Percentiles rank a stretch among this genome's conserved stretches.
phyloP scores from a whole-genome alignment of 2,888 invertebrate species.

The Meghimatium bilineatum region DNA sequence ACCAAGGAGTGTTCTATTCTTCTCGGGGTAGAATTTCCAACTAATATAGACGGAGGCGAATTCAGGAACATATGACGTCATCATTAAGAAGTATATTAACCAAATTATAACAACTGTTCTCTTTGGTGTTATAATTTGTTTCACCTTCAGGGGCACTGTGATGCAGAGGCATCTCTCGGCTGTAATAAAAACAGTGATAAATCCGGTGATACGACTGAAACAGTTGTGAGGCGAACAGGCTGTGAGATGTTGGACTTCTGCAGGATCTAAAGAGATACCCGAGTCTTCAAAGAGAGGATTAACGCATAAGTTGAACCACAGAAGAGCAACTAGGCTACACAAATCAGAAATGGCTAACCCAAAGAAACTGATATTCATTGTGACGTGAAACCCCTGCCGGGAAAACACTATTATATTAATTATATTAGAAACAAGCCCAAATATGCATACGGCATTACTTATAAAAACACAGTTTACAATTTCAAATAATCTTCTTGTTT shows the following conservation, averaged over 20 bases:
- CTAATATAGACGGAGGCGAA: constrained; percentile 15
- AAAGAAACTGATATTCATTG: constrained; percentile 33
- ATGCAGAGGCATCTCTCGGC: constrained; percentile 32
- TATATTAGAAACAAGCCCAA: constrained; percentile 10
- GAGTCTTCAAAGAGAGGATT: constrained; percentile 28
- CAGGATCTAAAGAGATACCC: constrained; percentile 13
- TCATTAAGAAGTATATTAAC: constrained; percentile 9
- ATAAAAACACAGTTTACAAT: constrained; percentile 31
- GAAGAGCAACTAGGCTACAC: constrained; percentile 7
- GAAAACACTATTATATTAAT: constrained; percentile 22
- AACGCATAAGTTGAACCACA: constrained; percentile 34
- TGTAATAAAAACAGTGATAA: constrained; percentile 19
- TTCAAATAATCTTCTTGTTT: constrained; percentile 1
- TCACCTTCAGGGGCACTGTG: constrained; percentile 27
- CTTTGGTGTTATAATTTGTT: constrained; percentile 14
- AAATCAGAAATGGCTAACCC: constrained; percentile 28
- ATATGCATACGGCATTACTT: constrained; percentile 15
- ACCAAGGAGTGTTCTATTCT: constrained; percentile 27
- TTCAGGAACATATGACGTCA: constrained; percentile 15
- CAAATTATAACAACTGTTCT: not conserved
- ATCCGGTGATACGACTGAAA: constrained; percentile 32
- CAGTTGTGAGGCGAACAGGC: constrained; percentile 27
- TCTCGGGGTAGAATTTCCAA: constrained; percentile 27
- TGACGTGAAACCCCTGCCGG: constrained; percentile 20
- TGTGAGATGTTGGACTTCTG: constrained; percentile 20